Evolutionary conservation across 2,797 vertebrate species (phyloP).

Genomic region (Platyrinchus mystaceus): DNA sequence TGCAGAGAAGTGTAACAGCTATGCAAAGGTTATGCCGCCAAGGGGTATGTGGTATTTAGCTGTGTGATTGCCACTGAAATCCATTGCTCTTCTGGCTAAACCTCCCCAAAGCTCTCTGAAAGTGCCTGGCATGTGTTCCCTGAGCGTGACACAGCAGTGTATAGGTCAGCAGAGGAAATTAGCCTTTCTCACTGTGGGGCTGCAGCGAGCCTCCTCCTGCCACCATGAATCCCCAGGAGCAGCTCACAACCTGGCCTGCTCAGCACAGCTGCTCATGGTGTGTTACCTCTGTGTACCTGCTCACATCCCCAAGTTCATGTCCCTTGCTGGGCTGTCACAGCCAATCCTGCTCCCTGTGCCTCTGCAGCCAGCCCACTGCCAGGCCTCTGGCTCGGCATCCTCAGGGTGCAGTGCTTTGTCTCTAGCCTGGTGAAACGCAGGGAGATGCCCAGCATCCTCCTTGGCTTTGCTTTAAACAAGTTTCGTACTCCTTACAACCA

Average conservation of each 20-base stretch:
- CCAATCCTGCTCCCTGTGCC: neutral
- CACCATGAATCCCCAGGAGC: neutral
- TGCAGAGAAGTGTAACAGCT: neutral
- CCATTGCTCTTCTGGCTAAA: neutral
- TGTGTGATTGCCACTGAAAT: neutral
- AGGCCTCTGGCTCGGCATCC: neutral
- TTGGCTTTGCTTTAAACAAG: neutral
- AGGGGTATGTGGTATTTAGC: neutral
- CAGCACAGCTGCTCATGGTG: accelerated
- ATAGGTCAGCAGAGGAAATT: neutral
- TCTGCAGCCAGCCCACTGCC: neutral
- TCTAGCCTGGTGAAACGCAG: neutral
- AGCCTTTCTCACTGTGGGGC: neutral
- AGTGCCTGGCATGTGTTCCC: neutral
- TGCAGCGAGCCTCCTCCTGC: neutral
- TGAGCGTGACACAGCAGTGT: accelerated
- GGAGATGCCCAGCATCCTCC: neutral
- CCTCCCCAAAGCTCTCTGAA: neutral
- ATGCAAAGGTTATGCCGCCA: slow-evolving; percentile 10
- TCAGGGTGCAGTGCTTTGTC: neutral
- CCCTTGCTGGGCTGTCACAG: neutral
- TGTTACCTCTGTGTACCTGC: neutral
- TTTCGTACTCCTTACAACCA: neutral
- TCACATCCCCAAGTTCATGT: accelerated
- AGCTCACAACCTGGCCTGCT: neutral